Base-by-base conservation (phyloP, 1,140 invertebrate species). In the Samia ricini region DNA sequence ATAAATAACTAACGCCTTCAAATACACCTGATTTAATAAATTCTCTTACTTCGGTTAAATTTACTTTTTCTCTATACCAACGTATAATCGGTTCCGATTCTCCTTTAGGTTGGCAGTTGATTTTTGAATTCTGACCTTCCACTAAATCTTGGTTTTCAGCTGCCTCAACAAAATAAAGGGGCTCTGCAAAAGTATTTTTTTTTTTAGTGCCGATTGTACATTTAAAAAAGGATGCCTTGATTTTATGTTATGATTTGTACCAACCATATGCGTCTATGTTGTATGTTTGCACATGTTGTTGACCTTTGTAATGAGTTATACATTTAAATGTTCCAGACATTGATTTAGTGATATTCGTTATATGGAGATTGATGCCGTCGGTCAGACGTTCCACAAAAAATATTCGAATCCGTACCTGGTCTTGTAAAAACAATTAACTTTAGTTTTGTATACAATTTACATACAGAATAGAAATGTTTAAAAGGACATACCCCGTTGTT, bases 351-450 rank as follows among this genome's bases (percentile, higher is more conserved):
- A 84, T 62, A 18, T 67, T 78, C 1, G 74, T 72, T 57, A 86
- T 85, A 22, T 72, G 23, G 1, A 76, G 49, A 21, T 50, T 61
- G 1, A 71, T 4, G 23, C 59, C 33, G 4, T 61, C 33, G 10
- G 20, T 21, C 8, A 59, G 56, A 18, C 36, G 21, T 50, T 70
- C 56, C 69, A 56, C 75, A 68, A 81, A 84, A n/a, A 22, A 86
- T 65, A 36, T 80, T 83, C 56, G 77, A 72, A 73, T 74, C 74
- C 70, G 75, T 82, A 85, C 83, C 84, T 89, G 81, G 81, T 87
- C 86, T 89, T 89, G 73, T 81, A 69, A 75, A 83, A 88, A 77
- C 68, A 87, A 79, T 80, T 80, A 71, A 76, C 68, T 77, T 82
- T 77, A 79, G 72, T 66, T 68, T 60, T 67, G 20, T 26, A 18